Conservation (phyloP, 2,113 vertebrate species). For the Hydrolagus affinis region DNA sequence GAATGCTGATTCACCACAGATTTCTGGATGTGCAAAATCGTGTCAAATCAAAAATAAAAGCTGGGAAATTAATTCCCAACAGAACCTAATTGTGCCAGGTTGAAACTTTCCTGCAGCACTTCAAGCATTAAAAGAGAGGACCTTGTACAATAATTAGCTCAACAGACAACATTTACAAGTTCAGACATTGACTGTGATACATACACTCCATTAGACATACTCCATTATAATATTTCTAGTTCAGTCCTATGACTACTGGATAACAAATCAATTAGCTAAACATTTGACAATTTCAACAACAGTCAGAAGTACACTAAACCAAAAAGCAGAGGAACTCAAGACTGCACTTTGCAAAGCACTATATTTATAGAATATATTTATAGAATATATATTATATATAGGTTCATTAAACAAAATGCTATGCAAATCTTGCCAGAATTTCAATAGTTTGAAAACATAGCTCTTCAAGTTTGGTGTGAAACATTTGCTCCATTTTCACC, state of each 20-base stretch:
- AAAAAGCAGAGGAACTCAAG: not conserved
- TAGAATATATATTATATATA: not conserved
- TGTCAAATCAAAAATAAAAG: no score
- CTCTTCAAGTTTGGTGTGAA: not conserved
- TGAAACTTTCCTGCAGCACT: not conserved
- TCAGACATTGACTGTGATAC: not conserved
- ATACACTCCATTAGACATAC: not conserved
- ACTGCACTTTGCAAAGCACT: not conserved
- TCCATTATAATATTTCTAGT: no score
- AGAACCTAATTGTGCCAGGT: not conserved
- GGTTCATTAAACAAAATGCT: not conserved
- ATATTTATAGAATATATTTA: not conserved
- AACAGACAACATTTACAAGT: not conserved
- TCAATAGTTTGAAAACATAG: not conserved
- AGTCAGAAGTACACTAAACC: not conserved
- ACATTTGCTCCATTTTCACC: not conserved
- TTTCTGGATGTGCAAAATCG: no score
- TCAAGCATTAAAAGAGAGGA: not conserved
- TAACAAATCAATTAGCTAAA: not conserved
- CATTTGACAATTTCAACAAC: not conserved
- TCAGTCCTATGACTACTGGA: not conserved
- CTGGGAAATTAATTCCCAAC: no score
- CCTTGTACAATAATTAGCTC: not conserved
- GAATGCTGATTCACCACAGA: no score
- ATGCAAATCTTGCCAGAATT: not conserved